Evolutionary conservation across 2,113 vertebrate species (phyloP).

Genomic region (Eolophus roseicapilla): DNA sequence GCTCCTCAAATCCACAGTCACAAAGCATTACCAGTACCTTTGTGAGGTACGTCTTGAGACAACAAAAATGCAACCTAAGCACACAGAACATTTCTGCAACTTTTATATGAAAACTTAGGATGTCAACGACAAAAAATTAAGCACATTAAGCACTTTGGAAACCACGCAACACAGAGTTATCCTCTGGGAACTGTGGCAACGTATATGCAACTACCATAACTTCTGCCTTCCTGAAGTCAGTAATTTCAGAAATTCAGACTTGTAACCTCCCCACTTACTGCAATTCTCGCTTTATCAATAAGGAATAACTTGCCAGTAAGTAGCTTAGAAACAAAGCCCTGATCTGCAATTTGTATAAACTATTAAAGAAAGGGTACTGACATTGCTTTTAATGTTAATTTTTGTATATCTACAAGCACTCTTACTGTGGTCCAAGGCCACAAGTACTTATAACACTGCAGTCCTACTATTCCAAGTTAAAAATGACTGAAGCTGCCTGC

Average conservation of each 20-base stretch:
- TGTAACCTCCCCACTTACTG: neutral
- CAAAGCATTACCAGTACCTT: neutral
- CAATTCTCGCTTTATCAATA: neutral
- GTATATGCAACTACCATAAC: rapidly evolving
- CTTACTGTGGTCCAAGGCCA: neutral
- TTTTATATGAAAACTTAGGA: neutral
- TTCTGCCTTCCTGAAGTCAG: neutral
- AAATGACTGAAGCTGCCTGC: neutral
- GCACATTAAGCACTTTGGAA: neutral
- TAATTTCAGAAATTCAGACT: neutral
- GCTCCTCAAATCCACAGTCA: neutral
- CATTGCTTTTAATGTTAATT: rapidly evolving
- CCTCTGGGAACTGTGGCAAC: neutral
- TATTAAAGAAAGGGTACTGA: neutral
- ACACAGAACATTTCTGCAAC: neutral
- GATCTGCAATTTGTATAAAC: neutral
- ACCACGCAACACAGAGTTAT: rapidly evolving
- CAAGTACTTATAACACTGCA: rapidly evolving
- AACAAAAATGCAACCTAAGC: rapidly evolving
- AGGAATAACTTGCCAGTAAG: neutral
- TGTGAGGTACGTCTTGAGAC: neutral
- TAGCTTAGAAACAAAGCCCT: neutral
- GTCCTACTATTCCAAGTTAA: neutral
- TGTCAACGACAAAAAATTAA: neutral
- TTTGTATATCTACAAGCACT: neutral